phyloP scores from a whole-genome alignment of 2,113 vertebrate species.

The Oncorhynchus tshawytscha region DNA sequence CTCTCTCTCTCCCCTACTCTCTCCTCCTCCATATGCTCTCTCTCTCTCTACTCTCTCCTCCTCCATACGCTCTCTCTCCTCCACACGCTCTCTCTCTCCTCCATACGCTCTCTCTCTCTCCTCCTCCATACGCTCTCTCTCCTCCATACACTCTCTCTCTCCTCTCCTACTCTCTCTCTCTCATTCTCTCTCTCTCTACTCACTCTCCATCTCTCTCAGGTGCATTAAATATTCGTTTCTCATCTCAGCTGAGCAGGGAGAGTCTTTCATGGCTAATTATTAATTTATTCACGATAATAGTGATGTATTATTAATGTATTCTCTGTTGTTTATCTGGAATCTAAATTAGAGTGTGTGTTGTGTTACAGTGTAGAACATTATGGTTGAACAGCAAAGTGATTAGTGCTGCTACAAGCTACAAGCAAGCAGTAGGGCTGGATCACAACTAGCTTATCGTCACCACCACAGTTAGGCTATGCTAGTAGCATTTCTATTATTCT shows the following conservation, averaged over 20 bases:
- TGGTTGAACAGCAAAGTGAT: constrained; percentile 3
- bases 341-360: constrained; percentile 17
- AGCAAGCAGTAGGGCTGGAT: not conserved
- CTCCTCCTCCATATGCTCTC: not conserved
- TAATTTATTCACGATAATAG: constrained; percentile 34
- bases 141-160: not conserved
- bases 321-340: constrained; percentile 23
- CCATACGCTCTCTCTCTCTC: too few relatives aligned
- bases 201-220: not conserved
- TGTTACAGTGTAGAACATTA: not conserved
- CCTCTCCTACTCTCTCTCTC: not conserved
- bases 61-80: too few relatives aligned
- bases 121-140: not conserved
- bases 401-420: not conserved
- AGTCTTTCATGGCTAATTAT: constrained; percentile 20
- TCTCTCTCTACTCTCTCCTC: not conserved
- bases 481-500: too few relatives aligned
- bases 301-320: constrained; percentile 25
- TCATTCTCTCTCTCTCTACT: too few relatives aligned
- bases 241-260: constrained; percentile 6
- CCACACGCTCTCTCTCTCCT: too few relatives aligned
- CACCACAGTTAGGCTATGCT: too few relatives aligned
- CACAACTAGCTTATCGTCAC: not conserved
- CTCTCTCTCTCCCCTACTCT: not conserved
- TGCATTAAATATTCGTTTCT: constrained; percentile 2